phyloP scores from a whole-genome alignment of 2,888 invertebrate genomes.

The Orgyia antiqua region DNA sequence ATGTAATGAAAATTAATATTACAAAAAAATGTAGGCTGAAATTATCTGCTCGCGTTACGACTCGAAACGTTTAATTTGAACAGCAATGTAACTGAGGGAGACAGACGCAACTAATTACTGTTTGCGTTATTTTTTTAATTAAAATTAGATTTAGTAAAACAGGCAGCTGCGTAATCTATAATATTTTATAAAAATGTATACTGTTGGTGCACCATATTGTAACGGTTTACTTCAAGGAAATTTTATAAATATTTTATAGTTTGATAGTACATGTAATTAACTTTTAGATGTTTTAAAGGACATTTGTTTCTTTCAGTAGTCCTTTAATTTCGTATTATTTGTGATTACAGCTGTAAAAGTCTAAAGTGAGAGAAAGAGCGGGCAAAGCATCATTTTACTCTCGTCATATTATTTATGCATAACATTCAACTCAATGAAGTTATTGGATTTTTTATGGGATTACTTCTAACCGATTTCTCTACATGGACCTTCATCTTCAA shows the following conservation, averaged over 20 bases:
- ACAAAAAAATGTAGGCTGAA: conserved; percentile 33
- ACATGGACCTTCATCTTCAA: conserved; percentile 17
- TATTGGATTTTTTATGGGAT: conserved; percentile 26
- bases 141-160: conserved; percentile 69
- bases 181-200: conserved; percentile 75
- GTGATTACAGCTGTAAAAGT: too few relatives aligned
- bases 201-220: conserved; percentile 73
- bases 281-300: too few relatives aligned
- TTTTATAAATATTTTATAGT: conserved; percentile 34
- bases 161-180: conserved; percentile 60
- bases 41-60: conserved; percentile 40
- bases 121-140: conserved; percentile 72
- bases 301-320: too few relatives aligned
- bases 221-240: conserved; percentile 64
- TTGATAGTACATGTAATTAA: too few relatives aligned
- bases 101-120: conserved; percentile 62
- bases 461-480: conserved; percentile 17
- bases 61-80: conserved; percentile 55
- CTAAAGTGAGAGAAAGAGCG: too few relatives aligned
- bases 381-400: too few relatives aligned
- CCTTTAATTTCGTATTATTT: too few relatives aligned
- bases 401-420: too few relatives aligned
- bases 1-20: conserved; percentile 41
- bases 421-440: conserved; percentile 19
- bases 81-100: conserved; percentile 52